Base-by-base conservation (phyloP, 2,888 invertebrate genomes). In the Folsomia manolachei region DNA sequence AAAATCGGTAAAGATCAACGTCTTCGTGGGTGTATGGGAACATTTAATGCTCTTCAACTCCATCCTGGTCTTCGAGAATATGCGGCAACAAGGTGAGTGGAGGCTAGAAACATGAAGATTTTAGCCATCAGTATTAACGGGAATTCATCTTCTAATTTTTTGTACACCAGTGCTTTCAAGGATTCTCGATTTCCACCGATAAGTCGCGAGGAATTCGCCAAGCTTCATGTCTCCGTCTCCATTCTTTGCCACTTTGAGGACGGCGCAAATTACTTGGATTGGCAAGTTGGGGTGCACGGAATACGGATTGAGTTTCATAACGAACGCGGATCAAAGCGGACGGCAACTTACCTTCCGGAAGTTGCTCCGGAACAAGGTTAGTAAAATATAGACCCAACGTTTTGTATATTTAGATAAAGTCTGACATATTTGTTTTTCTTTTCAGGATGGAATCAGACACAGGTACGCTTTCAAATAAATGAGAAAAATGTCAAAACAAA, bases 261-360 rank as follows among this genome's bases (percentile, higher is more conserved):
- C 82, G 97, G 95, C 0, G 88, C 89, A 72, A 92, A 97, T 84
- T 98, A 94, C 85, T 87, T 95, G 79, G 99, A 99, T 85, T 99
- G 99, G 99, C 93, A 95, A 87, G 90, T 96, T 74, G 97, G 97
- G 65, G 89, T 92, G 71, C 98, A 99, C 84, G 99, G 99, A 73
- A 98, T 99, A 82, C 89, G 98, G 70, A 99, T 99, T 81, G 97
- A 99, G 86, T 99, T 98, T 84, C 86, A 91, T 79, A 96, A 92
- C 84, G 97, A 97, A 83, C 90, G 95, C 82, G 92, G 97, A 78
- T 90, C 91, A 82, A 95, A 94, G 84, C 90, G 95, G 83, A 97
- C 96, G 79, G 98, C 99, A 83, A 99, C 99, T 79, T 99, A 97
- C 86, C 88, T 99, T 84, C 99, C 99, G 69, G 95, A 98, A 87